phyloP scores from a whole-genome alignment of 2,113 vertebrate genomes.

The Apeltes quadracus region DNA sequence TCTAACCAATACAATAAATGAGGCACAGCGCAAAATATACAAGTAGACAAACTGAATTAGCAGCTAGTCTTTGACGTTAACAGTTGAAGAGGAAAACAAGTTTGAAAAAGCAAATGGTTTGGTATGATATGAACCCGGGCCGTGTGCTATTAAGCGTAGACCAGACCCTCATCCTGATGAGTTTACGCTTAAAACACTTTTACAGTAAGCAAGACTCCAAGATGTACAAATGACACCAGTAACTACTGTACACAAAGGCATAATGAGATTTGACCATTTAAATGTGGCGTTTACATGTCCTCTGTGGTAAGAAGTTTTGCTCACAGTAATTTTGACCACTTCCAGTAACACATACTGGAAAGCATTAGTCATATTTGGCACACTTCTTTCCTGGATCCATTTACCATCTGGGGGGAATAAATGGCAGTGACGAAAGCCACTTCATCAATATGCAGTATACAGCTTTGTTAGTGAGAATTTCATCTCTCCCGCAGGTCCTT shows the following conservation, averaged over 20 bases:
- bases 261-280: not conserved
- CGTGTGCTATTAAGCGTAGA: not conserved
- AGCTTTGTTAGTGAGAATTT: not conserved
- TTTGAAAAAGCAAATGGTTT: too few relatives aligned
- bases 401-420: not conserved
- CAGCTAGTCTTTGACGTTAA: not conserved
- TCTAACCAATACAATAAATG: not conserved
- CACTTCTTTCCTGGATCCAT: conserved; percentile 30
- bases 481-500: conserved; percentile 81
- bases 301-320: conserved; percentile 9
- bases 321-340: conserved; percentile 9
- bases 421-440: not conserved
- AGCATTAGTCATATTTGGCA: conserved; percentile 31
- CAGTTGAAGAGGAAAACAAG: too few relatives aligned
- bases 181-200: not conserved
- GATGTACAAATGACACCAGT: not conserved
- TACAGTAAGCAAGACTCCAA: not conserved
- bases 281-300: not conserved
- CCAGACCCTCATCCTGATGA: too few relatives aligned
- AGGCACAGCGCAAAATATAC: not conserved
- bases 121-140: too few relatives aligned
- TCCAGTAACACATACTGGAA: conserved; percentile 32
- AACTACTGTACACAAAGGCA: not conserved
- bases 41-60: not conserved
- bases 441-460: not conserved